Evolutionary conservation across 2,113 vertebrate genomes (phyloP).

Genomic region (Melanerpes formicivorus): DNA sequence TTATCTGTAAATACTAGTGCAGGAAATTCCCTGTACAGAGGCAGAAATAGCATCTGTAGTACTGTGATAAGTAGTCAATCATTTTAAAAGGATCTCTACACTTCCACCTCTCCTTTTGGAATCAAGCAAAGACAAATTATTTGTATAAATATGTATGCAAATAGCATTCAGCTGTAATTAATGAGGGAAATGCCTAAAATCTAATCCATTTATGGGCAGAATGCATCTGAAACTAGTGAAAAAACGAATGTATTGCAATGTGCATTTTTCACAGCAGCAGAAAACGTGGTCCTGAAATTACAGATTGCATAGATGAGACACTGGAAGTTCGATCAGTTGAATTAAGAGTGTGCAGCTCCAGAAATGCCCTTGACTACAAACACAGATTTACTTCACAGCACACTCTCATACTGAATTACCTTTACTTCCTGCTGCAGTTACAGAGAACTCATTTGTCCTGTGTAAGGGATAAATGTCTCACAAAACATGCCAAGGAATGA

Average conservation of each 20-base stretch:
- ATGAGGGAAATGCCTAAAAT: not conserved
- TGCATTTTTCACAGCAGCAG: not conserved
- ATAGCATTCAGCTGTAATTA: slow-evolving; percentile 34
- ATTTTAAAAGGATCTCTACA: slow-evolving; percentile 36
- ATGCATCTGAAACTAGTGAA: not conserved
- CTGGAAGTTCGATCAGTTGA: not conserved
- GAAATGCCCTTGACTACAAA: not conserved
- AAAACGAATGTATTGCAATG: not conserved
- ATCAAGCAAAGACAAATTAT: slow-evolving; percentile 8
- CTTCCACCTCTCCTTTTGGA: slow-evolving; percentile 25
- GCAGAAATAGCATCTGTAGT: slow-evolving; percentile 59
- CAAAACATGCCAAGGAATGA: not conserved
- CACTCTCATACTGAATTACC: not conserved
- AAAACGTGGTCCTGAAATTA: not conserved
- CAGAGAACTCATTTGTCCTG: not conserved
- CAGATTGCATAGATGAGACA: not conserved
- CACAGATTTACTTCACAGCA: not conserved
- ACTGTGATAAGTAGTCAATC: slow-evolving; percentile 38
- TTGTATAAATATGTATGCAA: slow-evolving; percentile 39
- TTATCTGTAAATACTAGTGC: slow-evolving; percentile 38
- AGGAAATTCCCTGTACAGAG: slow-evolving; percentile 53
- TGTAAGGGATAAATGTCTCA: not conserved
- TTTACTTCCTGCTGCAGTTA: not conserved
- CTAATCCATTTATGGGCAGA: not conserved
- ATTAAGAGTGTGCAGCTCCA: not conserved